A percentile compares a stretch with the other conserved stretches of the same genome.
Evolutionary conservation across 2,797 vertebrate genomes (phyloP).

Genomic region (Vultur gryphus): DNA sequence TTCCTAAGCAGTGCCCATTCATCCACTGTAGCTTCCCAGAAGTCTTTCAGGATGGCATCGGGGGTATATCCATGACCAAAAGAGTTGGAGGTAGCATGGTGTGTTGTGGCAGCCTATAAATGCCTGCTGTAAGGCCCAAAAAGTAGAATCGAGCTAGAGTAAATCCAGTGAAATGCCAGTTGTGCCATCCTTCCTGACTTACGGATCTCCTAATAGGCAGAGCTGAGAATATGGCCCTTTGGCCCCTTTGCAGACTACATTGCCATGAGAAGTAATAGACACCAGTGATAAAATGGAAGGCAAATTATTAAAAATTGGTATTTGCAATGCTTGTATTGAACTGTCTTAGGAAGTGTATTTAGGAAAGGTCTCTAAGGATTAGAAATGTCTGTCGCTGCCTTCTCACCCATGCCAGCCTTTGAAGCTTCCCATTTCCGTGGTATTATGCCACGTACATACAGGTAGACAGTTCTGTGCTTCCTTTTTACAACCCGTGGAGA

Average conservation of each 20-base stretch:
- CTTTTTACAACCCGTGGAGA: background rate
- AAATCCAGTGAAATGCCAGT: background rate
- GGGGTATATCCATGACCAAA: background rate
- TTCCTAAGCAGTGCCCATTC: background rate
- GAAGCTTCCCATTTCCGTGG: background rate
- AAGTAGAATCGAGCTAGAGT: background rate
- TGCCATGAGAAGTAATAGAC: background rate
- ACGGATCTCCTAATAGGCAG: rapidly evolving
- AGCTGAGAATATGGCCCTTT: background rate
- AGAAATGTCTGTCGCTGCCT: background rate
- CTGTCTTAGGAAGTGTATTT: background rate
- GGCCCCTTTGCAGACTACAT: background rate
- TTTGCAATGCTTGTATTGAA: background rate
- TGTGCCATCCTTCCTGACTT: background rate
- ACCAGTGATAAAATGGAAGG: background rate
- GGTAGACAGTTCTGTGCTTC: background rate
- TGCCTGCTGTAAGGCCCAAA: background rate
- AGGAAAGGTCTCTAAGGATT: background rate
- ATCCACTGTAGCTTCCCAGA: background rate
- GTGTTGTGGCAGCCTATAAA: background rate
- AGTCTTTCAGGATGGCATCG: background rate
- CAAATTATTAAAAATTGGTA: background rate
- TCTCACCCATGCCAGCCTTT: background rate
- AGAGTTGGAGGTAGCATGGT: background rate
- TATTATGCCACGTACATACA: background rate